A percentile compares a stretch with the other conserved stretches of the same genome.
Conservation (phyloP, 2,888 invertebrate genomes). For the Odontomyia ornata region DNA sequence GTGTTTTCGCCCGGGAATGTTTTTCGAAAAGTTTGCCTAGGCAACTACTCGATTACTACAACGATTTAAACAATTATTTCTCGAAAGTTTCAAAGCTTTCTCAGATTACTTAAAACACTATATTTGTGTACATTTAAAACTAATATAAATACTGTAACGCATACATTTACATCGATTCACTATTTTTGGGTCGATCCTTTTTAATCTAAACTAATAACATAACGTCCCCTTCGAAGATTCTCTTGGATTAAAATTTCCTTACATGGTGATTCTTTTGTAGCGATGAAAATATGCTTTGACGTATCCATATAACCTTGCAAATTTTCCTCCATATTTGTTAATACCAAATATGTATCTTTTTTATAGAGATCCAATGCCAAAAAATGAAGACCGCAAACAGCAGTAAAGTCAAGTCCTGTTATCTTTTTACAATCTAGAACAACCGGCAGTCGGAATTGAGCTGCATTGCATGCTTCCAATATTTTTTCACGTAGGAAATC, state of each 20-base stretch:
- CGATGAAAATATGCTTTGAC: slow-evolving; percentile 44
- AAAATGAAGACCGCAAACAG: slow-evolving; percentile 70
- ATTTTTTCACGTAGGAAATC: slow-evolving; percentile 71
- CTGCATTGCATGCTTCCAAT: slow-evolving; percentile 64
- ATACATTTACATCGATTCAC: neutral
- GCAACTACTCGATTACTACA: no score
- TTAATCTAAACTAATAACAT: slow-evolving; percentile 9
- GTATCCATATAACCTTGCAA: slow-evolving; percentile 49
- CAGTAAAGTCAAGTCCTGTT: slow-evolving; percentile 74
- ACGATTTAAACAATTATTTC: no score
- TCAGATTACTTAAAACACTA: no score
- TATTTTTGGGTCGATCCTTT: neutral
- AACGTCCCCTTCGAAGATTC: slow-evolving; percentile 46
- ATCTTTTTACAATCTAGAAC: slow-evolving; percentile 74
- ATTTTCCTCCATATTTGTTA: slow-evolving; percentile 54
- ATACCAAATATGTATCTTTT: slow-evolving; percentile 66
- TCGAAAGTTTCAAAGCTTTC: no score
- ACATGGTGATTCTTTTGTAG: slow-evolving; percentile 48
- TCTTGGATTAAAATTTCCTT: slow-evolving; percentile 50
- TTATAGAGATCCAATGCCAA: slow-evolving; percentile 68
- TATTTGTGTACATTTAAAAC: no score
- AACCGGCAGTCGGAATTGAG: slow-evolving; percentile 65
- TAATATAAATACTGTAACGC: no score
- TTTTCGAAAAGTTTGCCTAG: no score
- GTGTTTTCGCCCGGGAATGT: no score